Percentiles rank a stretch among this genome's conserved stretches.
These are phyloP conservation scores for Hydrolagus colliei DNA, from an alignment of 2,797 vertebrate genomes.

Conservation along the genomic window DNA sequence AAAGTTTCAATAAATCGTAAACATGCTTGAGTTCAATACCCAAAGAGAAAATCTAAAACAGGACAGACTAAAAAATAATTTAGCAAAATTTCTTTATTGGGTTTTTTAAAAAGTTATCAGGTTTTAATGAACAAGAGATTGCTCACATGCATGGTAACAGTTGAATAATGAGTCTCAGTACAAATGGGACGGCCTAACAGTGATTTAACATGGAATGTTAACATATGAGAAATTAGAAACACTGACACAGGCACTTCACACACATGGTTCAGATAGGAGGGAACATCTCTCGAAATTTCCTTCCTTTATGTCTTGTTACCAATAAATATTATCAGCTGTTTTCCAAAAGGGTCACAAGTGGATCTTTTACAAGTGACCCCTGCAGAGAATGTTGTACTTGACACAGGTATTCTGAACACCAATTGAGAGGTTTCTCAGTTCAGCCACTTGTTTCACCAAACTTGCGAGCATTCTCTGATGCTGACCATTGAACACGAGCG, in stretches of 20 bases:
- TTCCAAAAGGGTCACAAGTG: not conserved
- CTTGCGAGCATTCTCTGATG: not conserved
- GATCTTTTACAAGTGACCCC: not conserved
- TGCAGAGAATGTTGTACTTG: not conserved
- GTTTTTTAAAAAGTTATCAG: constrained; percentile 10
- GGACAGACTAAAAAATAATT: not conserved
- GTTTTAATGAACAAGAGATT: constrained; percentile 13
- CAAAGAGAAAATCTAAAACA: not conserved
- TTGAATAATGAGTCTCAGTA: not conserved
- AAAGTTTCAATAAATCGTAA: not conserved
- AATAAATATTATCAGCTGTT: not conserved
- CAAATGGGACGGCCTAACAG: constrained; percentile 45
- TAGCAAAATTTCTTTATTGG: constrained; percentile 20
- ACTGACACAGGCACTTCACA: constrained; percentile 3
- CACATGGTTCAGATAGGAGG: not conserved
- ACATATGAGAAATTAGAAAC: constrained; percentile 36
- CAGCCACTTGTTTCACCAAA: not conserved
- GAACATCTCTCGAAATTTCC: constrained; percentile 2
- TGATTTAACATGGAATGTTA: constrained; percentile 74
- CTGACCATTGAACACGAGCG: not conserved
- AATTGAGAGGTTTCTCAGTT: not conserved
- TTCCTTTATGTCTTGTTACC: not conserved
- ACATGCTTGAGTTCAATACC: not conserved
- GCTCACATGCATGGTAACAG: constrained; percentile 13
- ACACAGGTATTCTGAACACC: not conserved